Evolutionary conservation across 2,888 invertebrate genomes (phyloP), one percentile per base, ranked within the genome.

Genomic region (Pantelozetes paolii): DNA sequence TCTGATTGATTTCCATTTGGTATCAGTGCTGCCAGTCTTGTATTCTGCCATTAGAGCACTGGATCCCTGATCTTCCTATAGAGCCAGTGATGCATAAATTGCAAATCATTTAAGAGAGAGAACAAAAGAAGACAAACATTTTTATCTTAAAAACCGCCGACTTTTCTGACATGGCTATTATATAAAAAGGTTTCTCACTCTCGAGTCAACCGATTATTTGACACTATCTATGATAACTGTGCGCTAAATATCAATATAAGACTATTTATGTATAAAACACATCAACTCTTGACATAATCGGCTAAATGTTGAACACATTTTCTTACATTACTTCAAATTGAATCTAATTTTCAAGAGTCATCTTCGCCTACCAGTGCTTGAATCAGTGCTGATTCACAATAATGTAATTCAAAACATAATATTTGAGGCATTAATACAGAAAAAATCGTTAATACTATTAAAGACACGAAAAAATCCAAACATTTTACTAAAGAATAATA

Each of bases 101-200:
- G 67, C 42, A 36, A 67, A 40, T 67, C 67, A 67, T 67, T 36
- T 67, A 32, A 32, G 20, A 1, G 67, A 40, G 62, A 36, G 62
- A 62, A 62, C 62, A 62, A 62, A 62, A 67, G 42, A 15, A 67
- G 40, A 67, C 67, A 36, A 40, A 67, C 42, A 67, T 67, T 67
- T 67, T 67, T 36, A 40, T 67, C 42, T 67, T 11, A 23, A 40
- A 67, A 67, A 36, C 26, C 67, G 32, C 42, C 32, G 36, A 67
- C 67, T 67, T 42, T 67, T 67, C 26, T 67, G 42, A 67, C 67
- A 67, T 26, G 64, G 15, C 11, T 23, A 30, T 23, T 57, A 57
- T 57, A 36, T 8, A 36, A 9, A 36, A 36, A 36, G 9, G 45
- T 45, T 2, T 45, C 2, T 8, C 11, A 36, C 45, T 45, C 45